Evolutionary conservation across 2,888 invertebrate genomes (phyloP), one percentile per base, ranked within the genome.

Genomic region (Aphidius colemani): DNA sequence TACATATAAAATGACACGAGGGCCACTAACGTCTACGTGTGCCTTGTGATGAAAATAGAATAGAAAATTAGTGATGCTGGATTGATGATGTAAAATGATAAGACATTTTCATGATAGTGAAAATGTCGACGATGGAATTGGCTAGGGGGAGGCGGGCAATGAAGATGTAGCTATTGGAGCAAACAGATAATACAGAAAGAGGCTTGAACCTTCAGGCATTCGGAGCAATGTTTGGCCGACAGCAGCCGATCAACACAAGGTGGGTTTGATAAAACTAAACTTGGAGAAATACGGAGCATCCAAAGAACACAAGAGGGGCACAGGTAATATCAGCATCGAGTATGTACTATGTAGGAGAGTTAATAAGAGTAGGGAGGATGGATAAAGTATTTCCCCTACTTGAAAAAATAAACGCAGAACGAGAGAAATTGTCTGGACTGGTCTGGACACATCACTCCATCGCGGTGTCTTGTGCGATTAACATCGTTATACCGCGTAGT

Each of bases 381-480:
- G 75, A 75, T 72, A 76, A 76, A 75, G 74, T 70, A 71, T 68
- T 63, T 63, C 67, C 66, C 67, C 67, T 67, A 70, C 30, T 5
- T 30, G 30, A 30, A 30, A 30, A 30, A 30, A 30, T 44, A 40
- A 53, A 62, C 45, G 71, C 74, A 73, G 75, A 68, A 72, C 70
- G 70, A 75, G 77, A 77, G 75, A 74, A 76, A 74, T 74, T 74
- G 73, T 76, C 72, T 72, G 75, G 73, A 68, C 69, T 70, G 65
- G 63, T 61, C 68, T 70, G 72, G 74, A 75, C 73, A 76, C 72
- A 75, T 73, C 74, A 73, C 70, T 69, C 30, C 30, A 30, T 30
- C 30, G 69, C 70, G 71, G 75, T 69, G 67, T 70, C 69, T 70
- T 71, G 74, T 63, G 63, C 67, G 63, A 65, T 63, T 44, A 66